Conservation (phyloP, 2,113 vertebrate genomes). For the Misgurnus anguillicaudatus region DNA sequence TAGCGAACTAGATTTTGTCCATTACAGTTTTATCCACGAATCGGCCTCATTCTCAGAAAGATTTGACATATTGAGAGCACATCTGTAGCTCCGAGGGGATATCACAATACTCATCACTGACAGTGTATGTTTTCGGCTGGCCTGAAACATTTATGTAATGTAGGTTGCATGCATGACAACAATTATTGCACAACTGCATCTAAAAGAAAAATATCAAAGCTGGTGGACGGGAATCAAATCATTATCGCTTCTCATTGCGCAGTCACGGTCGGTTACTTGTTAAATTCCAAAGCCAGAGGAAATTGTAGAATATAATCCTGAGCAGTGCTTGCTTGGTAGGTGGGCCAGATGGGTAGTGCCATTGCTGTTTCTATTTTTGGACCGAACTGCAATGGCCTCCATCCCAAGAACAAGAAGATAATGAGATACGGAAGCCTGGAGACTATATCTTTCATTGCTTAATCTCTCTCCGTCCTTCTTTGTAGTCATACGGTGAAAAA, state of each 20-base stretch:
- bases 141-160: conserved; percentile 22
- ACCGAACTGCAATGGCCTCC: conserved; percentile 38
- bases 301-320: conserved; percentile 47
- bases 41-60: conserved; percentile 27
- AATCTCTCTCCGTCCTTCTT: background rate
- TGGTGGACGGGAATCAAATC: conserved; percentile 13
- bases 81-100: conserved; percentile 11
- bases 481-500: conserved; percentile 3
- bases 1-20: conserved; percentile 22
- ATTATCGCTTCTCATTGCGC: background rate
- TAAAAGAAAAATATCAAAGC: conserved; percentile 5
- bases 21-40: conserved; percentile 20
- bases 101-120: conserved; percentile 10
- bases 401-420: conserved; percentile 49
- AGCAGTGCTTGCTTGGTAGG: conserved; percentile 47
- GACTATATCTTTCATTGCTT: conserved; percentile 26
- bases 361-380: conserved; percentile 49
- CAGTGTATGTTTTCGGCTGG: conserved; percentile 3
- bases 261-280: conserved; percentile 29
- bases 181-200: background rate
- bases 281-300: conserved; percentile 43
- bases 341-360: conserved; percentile 54
- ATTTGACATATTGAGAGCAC: conserved; percentile 41
- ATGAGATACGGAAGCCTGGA: conserved; percentile 41
- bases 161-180: background rate